Base-by-base conservation (phyloP, 64 coral and sea anemone genomes). In the Pachyseris speciosa region DNA sequence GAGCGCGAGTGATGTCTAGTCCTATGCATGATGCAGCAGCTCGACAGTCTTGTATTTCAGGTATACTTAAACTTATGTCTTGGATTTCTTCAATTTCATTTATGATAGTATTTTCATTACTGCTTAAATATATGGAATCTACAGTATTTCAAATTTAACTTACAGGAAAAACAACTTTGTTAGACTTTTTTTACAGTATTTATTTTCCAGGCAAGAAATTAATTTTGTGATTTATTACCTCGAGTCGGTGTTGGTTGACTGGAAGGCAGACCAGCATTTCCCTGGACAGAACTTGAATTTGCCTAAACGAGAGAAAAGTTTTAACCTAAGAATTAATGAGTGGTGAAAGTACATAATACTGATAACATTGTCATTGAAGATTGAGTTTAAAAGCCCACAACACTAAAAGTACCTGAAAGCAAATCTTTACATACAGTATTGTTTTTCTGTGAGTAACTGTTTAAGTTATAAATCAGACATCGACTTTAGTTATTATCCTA, bases 291-390 rank as follows among this genome's bases (percentile, higher is more conserved):
- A 37, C 66, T 69, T 69, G 66, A 31, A 31, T 69, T 69, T 70
- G 9, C 67, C 67, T 38, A 70, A 70, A 17, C 30, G 67, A 70
- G 39, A 70, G 67, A 70, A 37, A 70, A 70, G 11, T 37, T 39
- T 67, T n/a, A 31, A 7, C 29, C 64, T 67, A 33, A 67, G 64
- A 24, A 64, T 67, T 32, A 32, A 67, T 67, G 31, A 13, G 31
- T 67, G 64, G 25, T 67, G 27, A 32, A 67, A 67, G 25, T 31
- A 67, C 64, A 67, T 67, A 67, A 67, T 67, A 32, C 64, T 67
- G 64, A 33, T 67, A 33, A 32, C 25, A 31, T 67, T 67, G 64
- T 67, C 64, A 67, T 67, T 34, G 28, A 67, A 67, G 33, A 1
- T 70, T 38, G 34, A 38, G 67, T 70, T 39, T 16, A 70, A 20